Evolutionary conservation across 2,888 invertebrate species (phyloP), one percentile per base, ranked within the genome.

Genomic region (Panzeria rudis): DNA sequence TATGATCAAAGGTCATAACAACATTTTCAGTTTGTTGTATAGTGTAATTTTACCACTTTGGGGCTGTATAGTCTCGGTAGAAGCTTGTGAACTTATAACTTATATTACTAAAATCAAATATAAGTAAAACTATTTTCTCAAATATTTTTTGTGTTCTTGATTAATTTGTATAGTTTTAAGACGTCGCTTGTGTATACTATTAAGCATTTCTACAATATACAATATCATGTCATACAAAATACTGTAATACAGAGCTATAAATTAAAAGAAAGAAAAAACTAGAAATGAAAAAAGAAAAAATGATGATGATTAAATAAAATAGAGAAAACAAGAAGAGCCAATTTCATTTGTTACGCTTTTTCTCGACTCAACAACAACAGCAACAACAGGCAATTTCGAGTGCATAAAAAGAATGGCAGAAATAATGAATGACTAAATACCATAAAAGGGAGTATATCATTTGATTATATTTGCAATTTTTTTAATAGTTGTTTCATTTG

Each of bases 321-420:
- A 20, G 47, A 13, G 35, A 29, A 66, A 25, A 72, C n/a, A 44
- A 52, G 20, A 71, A 69, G 41, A 59, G 75, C 75, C 78, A 79
- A 79, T 84, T 84, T 71, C 61, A 83, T 83, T 79, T 83, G 69
- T 50, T 62, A 61, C 68, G 73, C 73, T 73, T 72, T 73, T 83
- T 83, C 50, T 83, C 61, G 50, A 50, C 38, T 47, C 47, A 52
- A 23, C 44, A n/a, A 38, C n/a, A 79, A 47, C 25, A 64, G 17
- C 35, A 52, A 41, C 59, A 8, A 64, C 13, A 56, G 47, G 6
- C 17, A 73, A n/a, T 29, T 66, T 47, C 11, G 32, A 50, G 11
- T 44, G 15, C 41, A 32, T 47, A 17, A 32, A 79, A 20, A 38
- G 32, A 66, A 66, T 32, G 32, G 11, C 41, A 54, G 15, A 41